Conservation (phyloP, 2,113 vertebrate genomes). For the Anoura caudifer region DNA sequence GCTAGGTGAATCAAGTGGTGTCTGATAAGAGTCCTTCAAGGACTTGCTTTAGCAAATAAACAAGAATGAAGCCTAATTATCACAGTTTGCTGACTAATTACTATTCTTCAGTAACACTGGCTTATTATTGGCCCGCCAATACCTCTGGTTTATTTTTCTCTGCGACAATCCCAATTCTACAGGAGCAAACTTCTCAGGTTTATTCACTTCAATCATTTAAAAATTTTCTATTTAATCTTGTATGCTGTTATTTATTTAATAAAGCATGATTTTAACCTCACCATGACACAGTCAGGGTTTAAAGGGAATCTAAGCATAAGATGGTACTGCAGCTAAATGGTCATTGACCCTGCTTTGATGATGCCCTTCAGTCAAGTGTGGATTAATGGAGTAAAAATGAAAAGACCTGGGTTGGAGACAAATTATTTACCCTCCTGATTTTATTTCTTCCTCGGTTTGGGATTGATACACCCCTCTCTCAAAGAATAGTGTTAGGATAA, state of each 20-base stretch:
- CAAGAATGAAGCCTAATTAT: slow-evolving; percentile 18
- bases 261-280: not conserved
- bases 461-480: not conserved
- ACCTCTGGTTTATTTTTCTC: not conserved
- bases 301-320: not conserved
- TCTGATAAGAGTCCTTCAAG: slow-evolving; percentile 28
- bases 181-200: not conserved
- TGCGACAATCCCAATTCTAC: not conserved
- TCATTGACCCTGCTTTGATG: not conserved
- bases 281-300: not conserved
- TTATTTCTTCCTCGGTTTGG: not conserved
- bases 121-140: not conserved
- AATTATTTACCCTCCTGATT: not conserved
- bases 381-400: not conserved
- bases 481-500: not conserved
- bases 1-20: not conserved
- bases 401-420: not conserved
- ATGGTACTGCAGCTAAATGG: not conserved
- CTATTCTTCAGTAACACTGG: not conserved
- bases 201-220: not conserved
- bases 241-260: not conserved
- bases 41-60: slow-evolving; percentile 33
- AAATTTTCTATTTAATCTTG: not conserved
- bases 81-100: slow-evolving; percentile 13
- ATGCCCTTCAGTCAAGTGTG: not conserved